phyloP scores from a whole-genome alignment of 1,140 invertebrate species.

The Anastrepha obliqua region DNA sequence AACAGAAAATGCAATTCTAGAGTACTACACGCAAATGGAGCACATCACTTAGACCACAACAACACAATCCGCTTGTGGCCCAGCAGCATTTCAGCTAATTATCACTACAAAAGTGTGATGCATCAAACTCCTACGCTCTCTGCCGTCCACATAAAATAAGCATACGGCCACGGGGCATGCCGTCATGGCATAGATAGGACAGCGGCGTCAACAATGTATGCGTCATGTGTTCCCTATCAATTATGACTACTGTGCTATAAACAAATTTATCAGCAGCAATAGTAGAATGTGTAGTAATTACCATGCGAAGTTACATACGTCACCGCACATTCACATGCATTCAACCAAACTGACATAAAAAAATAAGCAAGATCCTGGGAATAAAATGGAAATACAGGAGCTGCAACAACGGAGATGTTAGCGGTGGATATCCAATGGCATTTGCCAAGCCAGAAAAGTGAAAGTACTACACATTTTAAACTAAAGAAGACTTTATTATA shows the following conservation, averaged over 20 bases:
- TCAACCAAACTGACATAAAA: background rate
- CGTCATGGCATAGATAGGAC: background rate
- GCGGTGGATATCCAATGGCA: background rate
- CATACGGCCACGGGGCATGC: background rate
- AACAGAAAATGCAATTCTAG: background rate
- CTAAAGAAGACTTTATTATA: constrained; percentile 73
- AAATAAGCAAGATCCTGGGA: background rate
- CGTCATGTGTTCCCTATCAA: constrained; percentile 30
- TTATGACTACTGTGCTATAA: constrained; percentile 33
- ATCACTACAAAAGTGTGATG: constrained; percentile 10
- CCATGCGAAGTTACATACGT: background rate
- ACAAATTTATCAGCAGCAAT: background rate
- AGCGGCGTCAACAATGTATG: background rate
- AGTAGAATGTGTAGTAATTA: background rate
- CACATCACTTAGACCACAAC: background rate
- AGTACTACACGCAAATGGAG: background rate
- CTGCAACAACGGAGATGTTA: background rate
- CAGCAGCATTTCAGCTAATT: background rate
- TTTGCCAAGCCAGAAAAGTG: background rate
- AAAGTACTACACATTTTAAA: constrained; percentile 61
- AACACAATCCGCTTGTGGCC: background rate
- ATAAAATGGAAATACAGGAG: background rate
- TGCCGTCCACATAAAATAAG: background rate
- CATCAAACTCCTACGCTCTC: background rate
- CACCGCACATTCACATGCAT: background rate